Evolutionary conservation across 2,113 vertebrate genomes (phyloP).

Genomic region (Chionomys nivalis): DNA sequence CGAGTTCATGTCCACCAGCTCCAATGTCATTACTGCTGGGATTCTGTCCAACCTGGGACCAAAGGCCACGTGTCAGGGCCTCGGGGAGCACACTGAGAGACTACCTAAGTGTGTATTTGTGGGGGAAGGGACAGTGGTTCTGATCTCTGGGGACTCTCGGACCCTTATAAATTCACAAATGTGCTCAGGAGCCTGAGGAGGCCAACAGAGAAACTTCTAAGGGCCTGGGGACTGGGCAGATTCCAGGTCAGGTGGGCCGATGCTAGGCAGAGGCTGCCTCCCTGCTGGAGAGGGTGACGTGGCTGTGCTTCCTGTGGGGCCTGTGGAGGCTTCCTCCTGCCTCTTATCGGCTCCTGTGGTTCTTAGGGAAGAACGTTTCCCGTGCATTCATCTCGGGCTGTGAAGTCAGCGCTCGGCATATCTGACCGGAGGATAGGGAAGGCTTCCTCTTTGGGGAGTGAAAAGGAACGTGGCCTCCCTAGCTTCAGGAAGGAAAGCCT

Average conservation of each 20-base stretch:
- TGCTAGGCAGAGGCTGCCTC: not conserved
- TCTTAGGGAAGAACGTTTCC: constrained; percentile 78
- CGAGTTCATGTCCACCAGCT: not conserved
- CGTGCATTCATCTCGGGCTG: constrained; percentile 73
- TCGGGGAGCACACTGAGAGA: not conserved
- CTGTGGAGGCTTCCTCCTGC: not conserved
- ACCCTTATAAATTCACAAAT: accelerated
- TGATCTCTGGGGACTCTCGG: not conserved
- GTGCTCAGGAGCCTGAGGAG: not conserved
- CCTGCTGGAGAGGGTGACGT: accelerated
- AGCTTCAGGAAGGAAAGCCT: constrained; percentile 83
- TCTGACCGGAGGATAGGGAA: constrained; percentile 73
- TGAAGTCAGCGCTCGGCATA: constrained; percentile 78
- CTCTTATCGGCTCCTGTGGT: constrained; percentile 35
- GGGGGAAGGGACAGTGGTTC: accelerated
- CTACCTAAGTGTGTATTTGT: accelerated
- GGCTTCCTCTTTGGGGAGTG: constrained; percentile 83
- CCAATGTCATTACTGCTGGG: not conserved
- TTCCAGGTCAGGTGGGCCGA: not conserved
- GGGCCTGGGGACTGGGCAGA: too few relatives aligned
- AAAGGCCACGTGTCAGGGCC: accelerated
- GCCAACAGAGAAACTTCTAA: not conserved
- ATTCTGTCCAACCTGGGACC: not conserved
- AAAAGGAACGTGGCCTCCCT: constrained; percentile 76
- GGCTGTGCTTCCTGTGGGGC: not conserved